Evolutionary conservation across 2,797 vertebrate species (phyloP), one percentile per base, ranked within the genome.

Genomic region (Alca torda): DNA sequence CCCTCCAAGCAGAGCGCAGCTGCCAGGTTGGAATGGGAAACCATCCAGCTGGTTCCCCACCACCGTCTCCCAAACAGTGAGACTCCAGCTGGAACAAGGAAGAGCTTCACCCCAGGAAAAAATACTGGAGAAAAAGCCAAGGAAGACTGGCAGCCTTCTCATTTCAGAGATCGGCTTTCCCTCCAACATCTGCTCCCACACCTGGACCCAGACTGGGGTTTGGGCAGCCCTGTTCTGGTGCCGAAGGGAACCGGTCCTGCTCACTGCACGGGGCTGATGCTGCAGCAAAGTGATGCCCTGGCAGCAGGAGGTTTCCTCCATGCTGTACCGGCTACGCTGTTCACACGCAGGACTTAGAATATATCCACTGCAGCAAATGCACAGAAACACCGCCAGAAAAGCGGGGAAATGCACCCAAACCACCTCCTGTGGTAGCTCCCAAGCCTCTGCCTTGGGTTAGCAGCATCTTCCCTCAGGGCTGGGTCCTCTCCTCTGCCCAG

Each of bases 141-240:
- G 43, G 54, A 61, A 84, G 68, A 18, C 1, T 79, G 81, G 81
- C 84, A 92, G 70, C 65, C 72, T 81, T 35, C 3, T 0, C 1
- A 0, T 57, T 81, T 57, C 69, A 20, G 65, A 56, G 77, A 68
- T 45, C 2, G 5, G 16, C 31, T 78, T 93, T 72, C 16, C 61
- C 65, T 91, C 37, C 59, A 60, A 53, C 86, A 93, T 50, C 77
- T 94, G 95, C 77, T 93, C 69, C 69, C 74, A 75, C 89, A 94
- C 43, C 88, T 68, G 86, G 51, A n/a, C 13, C 48, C 56, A 37
- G 60, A 2, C 75, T 37, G 79, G 28, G 54, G 6, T 25, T 64
- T 5, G 37, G 68, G 73, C 81, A 86, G 57, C 26, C n/a, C 72
- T 39, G 13, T 65, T 43, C 73, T 24, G 14, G 21, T 56, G 69